phyloP scores from a whole-genome alignment of 2,888 invertebrate species.

The Julus scanicus region DNA sequence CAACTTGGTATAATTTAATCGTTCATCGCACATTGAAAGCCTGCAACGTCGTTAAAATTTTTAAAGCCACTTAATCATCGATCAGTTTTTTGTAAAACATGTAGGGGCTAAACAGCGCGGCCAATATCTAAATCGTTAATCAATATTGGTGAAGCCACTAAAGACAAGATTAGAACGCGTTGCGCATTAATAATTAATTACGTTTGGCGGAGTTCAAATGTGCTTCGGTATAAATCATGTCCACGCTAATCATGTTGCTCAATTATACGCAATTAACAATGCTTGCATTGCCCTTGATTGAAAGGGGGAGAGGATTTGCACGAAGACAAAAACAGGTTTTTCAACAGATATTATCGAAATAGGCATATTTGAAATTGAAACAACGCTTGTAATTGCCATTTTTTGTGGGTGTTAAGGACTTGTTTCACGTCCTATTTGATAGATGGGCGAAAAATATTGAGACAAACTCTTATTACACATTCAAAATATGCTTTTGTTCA shows the following conservation, averaged over 20 bases:
- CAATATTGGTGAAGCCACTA: slow-evolving; percentile 33
- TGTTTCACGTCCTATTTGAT: neutral
- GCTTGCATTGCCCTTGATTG: slow-evolving; percentile 19
- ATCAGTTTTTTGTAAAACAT: slow-evolving; percentile 14
- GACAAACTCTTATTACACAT: no score
- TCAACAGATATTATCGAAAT: neutral
- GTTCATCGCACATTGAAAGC: no score
- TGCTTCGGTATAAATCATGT: slow-evolving; percentile 31
- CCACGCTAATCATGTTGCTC: slow-evolving; percentile 33
- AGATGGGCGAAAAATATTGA: neutral
- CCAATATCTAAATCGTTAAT: slow-evolving; percentile 26
- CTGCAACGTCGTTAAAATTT: neutral
- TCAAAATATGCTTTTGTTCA: no score
- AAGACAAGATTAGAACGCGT: slow-evolving; percentile 26
- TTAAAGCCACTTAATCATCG: slow-evolving; percentile 6
- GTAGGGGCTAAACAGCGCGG: slow-evolving; percentile 20
- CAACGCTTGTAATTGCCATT: neutral
- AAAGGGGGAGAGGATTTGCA: neutral
- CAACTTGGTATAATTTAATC: neutral
- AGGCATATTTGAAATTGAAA: neutral
- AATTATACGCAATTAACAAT: slow-evolving; percentile 33
- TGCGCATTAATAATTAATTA: slow-evolving; percentile 33
- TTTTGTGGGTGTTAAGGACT: neutral
- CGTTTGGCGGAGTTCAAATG: slow-evolving; percentile 24
- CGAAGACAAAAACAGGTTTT: neutral